Evolutionary conservation across 35 echinoderm and acorn worm genomes (phyloP), one percentile per base, ranked within the genome.

Genomic region (Holothuria glaberrima): DNA sequence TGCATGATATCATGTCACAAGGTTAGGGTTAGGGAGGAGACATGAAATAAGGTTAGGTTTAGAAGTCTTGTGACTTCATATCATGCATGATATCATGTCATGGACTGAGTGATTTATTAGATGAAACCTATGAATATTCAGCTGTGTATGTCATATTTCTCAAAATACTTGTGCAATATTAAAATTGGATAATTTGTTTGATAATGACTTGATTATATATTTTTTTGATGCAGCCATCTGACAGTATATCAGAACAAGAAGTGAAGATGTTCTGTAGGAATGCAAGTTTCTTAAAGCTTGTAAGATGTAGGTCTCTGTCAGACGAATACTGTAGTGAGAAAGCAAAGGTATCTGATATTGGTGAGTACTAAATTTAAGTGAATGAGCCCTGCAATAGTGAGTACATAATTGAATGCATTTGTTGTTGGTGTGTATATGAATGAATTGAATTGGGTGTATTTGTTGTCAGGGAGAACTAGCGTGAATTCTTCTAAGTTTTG

Each of bases 201-300:
- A 13, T 1, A 29, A 33, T 9, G 14, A 18, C 9, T 20, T 69
- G 2, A 41, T 54, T 24, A n/a, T 26, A 4, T 33, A 29, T 62
- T 68, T 69, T 54, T 79, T 26, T 38, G 36, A 25, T 71, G 21
- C 72, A 98, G 95, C 81, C 93, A 52, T 79, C 92, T 30, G 95
- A 98, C 71, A 86, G 59, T 36, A 91, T 98, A 74, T 80, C 81
- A 79, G 95, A 98, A 17, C 48, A 70, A 20, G 95, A 98, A 27
- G 81, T 98, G 34, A 91, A 86, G 54, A 44, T 90, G 32, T 98
- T 94, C 58, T 98, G 95, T 54, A 98, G 94, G 88, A 98, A 98
- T 38, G 71, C 90, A 19, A 86, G 75, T 35, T 98, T 98, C 71
- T 67, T 98, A 59, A 86, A 87, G 17, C 58, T 94, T n/a, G 52